Base-by-base conservation (phyloP, 2,888 invertebrate species). In the Platerodrilus igneus region DNA sequence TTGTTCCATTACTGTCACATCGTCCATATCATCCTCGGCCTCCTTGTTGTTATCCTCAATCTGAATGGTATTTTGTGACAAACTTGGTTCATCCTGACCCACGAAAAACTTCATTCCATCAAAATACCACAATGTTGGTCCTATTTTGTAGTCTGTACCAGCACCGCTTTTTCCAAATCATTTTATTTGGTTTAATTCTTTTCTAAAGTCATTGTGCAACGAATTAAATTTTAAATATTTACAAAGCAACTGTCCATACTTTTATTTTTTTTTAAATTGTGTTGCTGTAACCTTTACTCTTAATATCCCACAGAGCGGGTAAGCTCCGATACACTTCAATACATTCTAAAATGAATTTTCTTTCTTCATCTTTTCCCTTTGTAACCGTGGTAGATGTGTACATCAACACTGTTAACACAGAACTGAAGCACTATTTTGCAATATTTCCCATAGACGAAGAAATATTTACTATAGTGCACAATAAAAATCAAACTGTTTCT, bases 261-360 rank as follows among this genome's bases (percentile, higher is more conserved):
- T 38, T 29, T 47, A 34, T 18, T 37, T n/a, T 41, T 37, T 55
- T 44, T 39, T 40, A 41, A 41, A 18, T 45, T 39, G 28, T 45
- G 37, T 36, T 50, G 41, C 31, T 49, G 33, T 56, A 55, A n/a
- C 48, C 48, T 21, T 45, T 50, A 18, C 25, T 34, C 42, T 48
- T 51, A 11, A 52, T 35, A 13, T 48, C 27, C 55, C 55, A 55
- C 28, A 56, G 35, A 17, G 47, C 47, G 13, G 56, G 38, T 57
- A 57, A 11, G 51, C 28, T 17, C 36, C 26, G 39, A 55, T 53
- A 41, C 46, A 56, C 27, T 52, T n/a, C n/a, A n/a, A n/a, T n/a
- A n/a, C n/a, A n/a, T n/a, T n/a, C 50, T 11, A 40, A 33, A 25
- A 54, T 31, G 34, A 54, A 48, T 19, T 42, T 43, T 17, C 34